phyloP scores from a whole-genome alignment of 2,888 invertebrate genomes.

The Zygothrica quintamaculata region DNA sequence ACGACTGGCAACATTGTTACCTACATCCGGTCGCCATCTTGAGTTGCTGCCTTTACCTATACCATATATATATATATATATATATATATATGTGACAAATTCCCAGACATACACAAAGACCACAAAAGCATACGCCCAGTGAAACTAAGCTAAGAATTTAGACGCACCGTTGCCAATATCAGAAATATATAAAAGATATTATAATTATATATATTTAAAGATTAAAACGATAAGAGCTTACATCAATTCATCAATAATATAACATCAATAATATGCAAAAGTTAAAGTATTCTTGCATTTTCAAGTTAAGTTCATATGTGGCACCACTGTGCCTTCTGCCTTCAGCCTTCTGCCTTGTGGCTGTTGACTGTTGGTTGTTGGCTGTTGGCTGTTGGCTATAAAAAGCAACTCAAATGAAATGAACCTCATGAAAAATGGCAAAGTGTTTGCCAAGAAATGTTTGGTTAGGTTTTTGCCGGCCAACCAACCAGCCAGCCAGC shows the following conservation, averaged over 20 bases:
- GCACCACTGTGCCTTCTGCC: conserved; percentile 37
- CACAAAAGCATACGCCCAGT: conserved; percentile 45
- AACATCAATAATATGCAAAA: no score
- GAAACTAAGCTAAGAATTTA: conserved; percentile 41
- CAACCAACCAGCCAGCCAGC: conserved; percentile 58
- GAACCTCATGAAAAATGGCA: conserved; percentile 78
- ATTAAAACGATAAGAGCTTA: no score
- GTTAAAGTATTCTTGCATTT: not conserved
- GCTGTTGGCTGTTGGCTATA: conserved; percentile 50
- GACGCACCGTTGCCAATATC: conserved; percentile 46
- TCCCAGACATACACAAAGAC: conserved; percentile 46
- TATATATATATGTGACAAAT: conserved; percentile 66
- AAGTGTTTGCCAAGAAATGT: conserved; percentile 79
- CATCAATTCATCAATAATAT: no score
- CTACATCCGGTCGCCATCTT: conserved; percentile 66
- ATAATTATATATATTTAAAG: no score
- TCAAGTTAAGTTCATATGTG: not conserved
- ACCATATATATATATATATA: no score
- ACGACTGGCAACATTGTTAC: conserved; percentile 51
- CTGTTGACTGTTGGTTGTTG: conserved; percentile 22
- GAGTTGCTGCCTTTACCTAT: no score
- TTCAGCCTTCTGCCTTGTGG: no score
- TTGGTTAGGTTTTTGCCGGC: conserved; percentile 66
- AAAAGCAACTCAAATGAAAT: conserved; percentile 75
- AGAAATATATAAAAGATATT: not conserved